These are phyloP conservation scores for Apodemus sylvaticus DNA, from an alignment of 2,113 vertebrate species.

Conservation along the genomic window DNA sequence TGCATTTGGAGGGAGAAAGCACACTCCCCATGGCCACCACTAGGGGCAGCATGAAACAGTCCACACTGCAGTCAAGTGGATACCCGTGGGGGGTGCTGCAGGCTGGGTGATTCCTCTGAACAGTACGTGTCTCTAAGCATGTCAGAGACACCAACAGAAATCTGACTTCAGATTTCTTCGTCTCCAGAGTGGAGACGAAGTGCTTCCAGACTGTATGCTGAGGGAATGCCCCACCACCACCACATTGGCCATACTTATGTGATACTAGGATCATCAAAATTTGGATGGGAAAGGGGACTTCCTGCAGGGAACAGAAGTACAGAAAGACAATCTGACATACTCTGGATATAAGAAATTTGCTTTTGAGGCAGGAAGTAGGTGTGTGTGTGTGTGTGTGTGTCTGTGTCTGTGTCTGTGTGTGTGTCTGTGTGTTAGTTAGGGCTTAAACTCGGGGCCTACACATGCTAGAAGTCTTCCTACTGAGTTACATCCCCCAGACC, in stretches of 20 bases:
- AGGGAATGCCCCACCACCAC: background rate
- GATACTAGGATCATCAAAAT: background rate
- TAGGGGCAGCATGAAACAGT: background rate
- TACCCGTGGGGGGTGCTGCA: conserved; percentile 12
- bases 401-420: too few species aligned
- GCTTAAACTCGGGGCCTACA: background rate
- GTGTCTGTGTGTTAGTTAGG: too few species aligned
- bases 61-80: background rate
- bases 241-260: too few species aligned
- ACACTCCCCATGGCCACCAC: background rate
- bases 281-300: background rate
- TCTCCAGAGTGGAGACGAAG: background rate
- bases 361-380: background rate
- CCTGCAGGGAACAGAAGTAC: background rate
- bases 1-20: rapidly evolving
- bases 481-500: background rate
- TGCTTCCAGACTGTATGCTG: background rate
- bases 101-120: background rate
- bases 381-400: background rate
- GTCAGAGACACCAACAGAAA: background rate
- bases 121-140: background rate
- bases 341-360: background rate
- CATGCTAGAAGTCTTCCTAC: background rate
- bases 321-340: background rate
- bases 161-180: background rate